Evolutionary conservation across 2,888 invertebrate genomes (phyloP), one percentile per base, ranked within the genome.

Genomic region (Rhingia campestris): DNA sequence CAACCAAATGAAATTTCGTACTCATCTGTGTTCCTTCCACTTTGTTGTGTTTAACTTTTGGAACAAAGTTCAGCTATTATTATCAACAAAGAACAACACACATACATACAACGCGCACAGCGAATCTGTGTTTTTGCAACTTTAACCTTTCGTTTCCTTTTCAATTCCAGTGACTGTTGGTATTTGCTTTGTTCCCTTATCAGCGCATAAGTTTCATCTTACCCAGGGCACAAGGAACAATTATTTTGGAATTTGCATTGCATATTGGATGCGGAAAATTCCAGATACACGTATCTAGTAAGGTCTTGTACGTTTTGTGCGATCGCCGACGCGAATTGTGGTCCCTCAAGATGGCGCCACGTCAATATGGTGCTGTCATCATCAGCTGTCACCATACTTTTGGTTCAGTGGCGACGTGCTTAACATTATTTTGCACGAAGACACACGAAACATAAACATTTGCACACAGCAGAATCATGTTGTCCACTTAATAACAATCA

Each of bases 31-130:
- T 35, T 51, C 53, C 12, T 54, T 35, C 22, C 53, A 32, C 54
- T 39, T 61, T 61, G 66, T 56, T 73, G 35, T 32, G 63, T n/a
- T 77, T 37, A 59, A 73, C 66, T 73, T 70, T 70, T 33, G 33
- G 45, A 79, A 69, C 67, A 82, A 82, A 82, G 79, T 82, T 82
- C 73, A 79, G 73, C 79, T 79, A 82, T 82, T 74, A 82, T 82
- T 73, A 82, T 82, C 80, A 67, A 73, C 61, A 73, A 79, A 79
- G 81, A 64, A 64, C 58, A 75, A 63, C 66, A 76, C 12, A 49
- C 54, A 7, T 54, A 9, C 54, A 14, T 37, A 4, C 14, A 6
- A 45, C 9, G 14, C 10, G 14, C 35, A 7, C 6, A 32, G 49
- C 56, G 22, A 49, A 45, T 77, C 35, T 73, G 12, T 67, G 61